A percentile compares a stretch with the other conserved stretches of the same genome.
These are phyloP conservation scores for Marmota flaviventris DNA, from an alignment of 2,113 vertebrate species.

Conservation along the genomic window DNA sequence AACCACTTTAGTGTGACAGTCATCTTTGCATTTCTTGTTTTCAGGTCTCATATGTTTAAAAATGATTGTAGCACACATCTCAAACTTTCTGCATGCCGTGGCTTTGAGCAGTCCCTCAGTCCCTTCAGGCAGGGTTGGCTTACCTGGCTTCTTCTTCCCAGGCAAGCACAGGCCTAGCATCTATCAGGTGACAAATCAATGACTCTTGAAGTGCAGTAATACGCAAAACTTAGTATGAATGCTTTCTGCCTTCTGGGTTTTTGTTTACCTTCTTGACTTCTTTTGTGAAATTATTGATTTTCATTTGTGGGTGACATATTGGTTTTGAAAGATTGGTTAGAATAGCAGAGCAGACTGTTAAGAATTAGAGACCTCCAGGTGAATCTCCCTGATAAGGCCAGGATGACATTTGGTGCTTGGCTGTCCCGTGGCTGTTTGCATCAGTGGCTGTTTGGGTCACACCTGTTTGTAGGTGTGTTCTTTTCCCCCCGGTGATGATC, in stretches of 20 bases:
- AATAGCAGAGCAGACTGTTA: not conserved
- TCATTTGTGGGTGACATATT: not conserved
- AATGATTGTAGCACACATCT: no score
- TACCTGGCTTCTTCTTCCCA: not conserved
- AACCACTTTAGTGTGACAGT: not conserved
- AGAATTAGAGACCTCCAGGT: not conserved
- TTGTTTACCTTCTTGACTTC: not conserved
- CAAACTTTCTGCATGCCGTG: rapidly evolving
- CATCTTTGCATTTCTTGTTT: not conserved
- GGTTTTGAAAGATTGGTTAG: conserved; percentile 20
- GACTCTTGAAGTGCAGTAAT: not conserved
- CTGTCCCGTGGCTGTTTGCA: rapidly evolving
- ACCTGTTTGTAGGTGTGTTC: not conserved
- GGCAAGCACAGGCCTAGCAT: not conserved
- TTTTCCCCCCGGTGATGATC: not conserved
- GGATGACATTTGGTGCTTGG: not conserved
- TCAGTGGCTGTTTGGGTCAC: not conserved
- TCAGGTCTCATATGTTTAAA: not conserved
- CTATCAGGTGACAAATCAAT: not conserved
- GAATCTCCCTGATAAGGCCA: not conserved
- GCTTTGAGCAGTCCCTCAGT: not conserved
- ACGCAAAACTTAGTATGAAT: not conserved
- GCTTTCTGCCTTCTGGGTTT: not conserved
- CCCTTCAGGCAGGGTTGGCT: rapidly evolving
- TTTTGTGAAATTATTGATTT: conserved; percentile 33